Evolutionary conservation across 2,888 invertebrate species (phyloP), one percentile per base, ranked within the genome.

Genomic region (Noctua janthina): DNA sequence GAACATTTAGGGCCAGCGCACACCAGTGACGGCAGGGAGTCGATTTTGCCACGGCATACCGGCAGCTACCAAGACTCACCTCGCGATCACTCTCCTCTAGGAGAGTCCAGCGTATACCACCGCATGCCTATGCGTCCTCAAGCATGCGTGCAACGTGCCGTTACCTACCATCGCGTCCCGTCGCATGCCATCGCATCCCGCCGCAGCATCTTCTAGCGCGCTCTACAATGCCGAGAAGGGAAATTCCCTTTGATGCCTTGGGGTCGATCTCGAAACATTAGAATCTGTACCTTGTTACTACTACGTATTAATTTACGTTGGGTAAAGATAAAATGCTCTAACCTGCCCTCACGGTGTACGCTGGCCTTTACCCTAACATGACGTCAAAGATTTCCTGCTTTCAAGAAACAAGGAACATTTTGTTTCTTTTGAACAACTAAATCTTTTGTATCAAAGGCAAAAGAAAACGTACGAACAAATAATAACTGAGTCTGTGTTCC

Each of bases 391-490:
- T 62, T 82, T 81, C 59, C 54, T 81, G 59, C 46, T 39, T 11
- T 43, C 59, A 64, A 10, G 35, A 62, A 78, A 70, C 56, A 49
- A 49, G 56, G 66, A 74, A n/a, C 43, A 59, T 69, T 69, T 64
- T 51, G n/a, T 82, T 82, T 77, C 77, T 82, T 82, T 73, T 73
- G 64, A 73, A 49, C 23, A 43, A 46, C 23, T 39, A 62, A 75
- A 51, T 73, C 56, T 77, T 82, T 82, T 83, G 78, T 83, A 51
- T 78, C 62, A 77, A 64, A 77, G 76, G 23, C 8, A 64, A 78
- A 76, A 56, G 43, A 23, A 67, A 66, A 72, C 46, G 56, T 73
- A 49, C 23, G 29, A 64, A 49, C 15, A 56, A 83, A 70, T 73
- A 83, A 70, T 73, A 69, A n/a, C 68, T 43, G 54, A 70, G 56